Evolutionary conservation across 2,888 invertebrate genomes (phyloP).

Genomic region (Rosalia funebris): DNA sequence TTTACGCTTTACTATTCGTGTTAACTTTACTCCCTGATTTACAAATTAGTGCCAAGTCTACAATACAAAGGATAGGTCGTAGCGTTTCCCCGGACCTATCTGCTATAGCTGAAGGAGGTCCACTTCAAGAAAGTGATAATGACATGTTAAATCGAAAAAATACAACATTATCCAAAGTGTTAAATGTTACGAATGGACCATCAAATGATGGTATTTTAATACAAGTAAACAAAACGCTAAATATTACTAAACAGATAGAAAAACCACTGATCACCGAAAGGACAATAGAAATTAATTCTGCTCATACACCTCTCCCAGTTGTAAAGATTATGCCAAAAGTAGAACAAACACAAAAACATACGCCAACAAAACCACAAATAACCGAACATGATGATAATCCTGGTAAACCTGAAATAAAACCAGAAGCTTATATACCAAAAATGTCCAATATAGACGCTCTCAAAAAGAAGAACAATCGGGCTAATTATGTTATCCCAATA

Average conservation of each 20-base stretch:
- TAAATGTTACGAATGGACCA: neutral
- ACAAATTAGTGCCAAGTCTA: neutral
- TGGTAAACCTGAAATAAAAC: conserved; percentile 17
- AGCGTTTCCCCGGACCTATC: neutral
- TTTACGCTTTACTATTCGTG: neutral
- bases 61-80: neutral
- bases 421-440: conserved; percentile 9
- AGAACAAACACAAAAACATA: neutral
- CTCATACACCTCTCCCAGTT: neutral
- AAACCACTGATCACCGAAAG: neutral
- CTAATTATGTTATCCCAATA: conserved; percentile 79
- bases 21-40: neutral
- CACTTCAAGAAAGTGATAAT: neutral
- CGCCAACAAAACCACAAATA: conserved; percentile 34
- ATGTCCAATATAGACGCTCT: conserved; percentile 28
- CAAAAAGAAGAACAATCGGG: conserved; percentile 53
- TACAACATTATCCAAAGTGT: neutral
- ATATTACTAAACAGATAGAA: neutral
- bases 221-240: neutral
- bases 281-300: neutral
- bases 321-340: neutral
- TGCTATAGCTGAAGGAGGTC: neutral
- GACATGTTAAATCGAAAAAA: neutral
- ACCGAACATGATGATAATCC: conserved; percentile 37
- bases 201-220: neutral